Conservation (phyloP, 2,797 vertebrate genomes). For the Hemitrygon akajei region DNA sequence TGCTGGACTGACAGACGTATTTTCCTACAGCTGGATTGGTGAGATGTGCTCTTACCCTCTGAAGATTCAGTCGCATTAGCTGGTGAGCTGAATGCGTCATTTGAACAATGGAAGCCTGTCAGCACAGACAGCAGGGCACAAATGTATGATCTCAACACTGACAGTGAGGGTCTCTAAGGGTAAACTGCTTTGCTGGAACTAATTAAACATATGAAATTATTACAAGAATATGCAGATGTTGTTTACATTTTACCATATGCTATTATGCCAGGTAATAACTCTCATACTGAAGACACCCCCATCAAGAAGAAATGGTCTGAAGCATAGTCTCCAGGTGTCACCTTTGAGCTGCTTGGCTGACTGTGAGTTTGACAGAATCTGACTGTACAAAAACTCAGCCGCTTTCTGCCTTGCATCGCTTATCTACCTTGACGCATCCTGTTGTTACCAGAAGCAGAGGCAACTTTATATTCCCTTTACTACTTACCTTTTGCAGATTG, state of each 20-base stretch:
- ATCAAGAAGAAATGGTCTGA: constrained; percentile 82
- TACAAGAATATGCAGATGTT: constrained; percentile 99
- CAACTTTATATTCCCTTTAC: constrained; percentile 1
- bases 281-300: constrained; percentile 80
- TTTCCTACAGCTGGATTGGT: constrained; percentile 52
- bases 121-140: constrained; percentile 80
- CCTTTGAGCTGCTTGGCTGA: constrained; percentile 67
- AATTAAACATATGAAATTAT: constrained; percentile 99
- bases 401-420: constrained; percentile 21
- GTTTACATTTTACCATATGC: constrained; percentile 99
- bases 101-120: constrained; percentile 89
- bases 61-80: constrained; percentile 78
- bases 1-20: constrained; percentile 56
- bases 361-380: constrained; percentile 41
- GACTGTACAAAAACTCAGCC: constrained; percentile 24
- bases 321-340: constrained; percentile 71
- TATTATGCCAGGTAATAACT: constrained; percentile 99
- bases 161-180: constrained; percentile 93
- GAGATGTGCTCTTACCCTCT: constrained; percentile 55
- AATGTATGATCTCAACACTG: constrained; percentile 76
- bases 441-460: background rate
- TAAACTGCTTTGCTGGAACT: constrained; percentile 99
- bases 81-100: constrained; percentile 64
- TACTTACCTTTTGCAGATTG: constrained; percentile 4
- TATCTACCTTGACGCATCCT: constrained; percentile 24